Evolutionary conservation across 2,113 vertebrate species (phyloP), one percentile per base, ranked within the genome.

Genomic region (Myiagra hebetior): DNA sequence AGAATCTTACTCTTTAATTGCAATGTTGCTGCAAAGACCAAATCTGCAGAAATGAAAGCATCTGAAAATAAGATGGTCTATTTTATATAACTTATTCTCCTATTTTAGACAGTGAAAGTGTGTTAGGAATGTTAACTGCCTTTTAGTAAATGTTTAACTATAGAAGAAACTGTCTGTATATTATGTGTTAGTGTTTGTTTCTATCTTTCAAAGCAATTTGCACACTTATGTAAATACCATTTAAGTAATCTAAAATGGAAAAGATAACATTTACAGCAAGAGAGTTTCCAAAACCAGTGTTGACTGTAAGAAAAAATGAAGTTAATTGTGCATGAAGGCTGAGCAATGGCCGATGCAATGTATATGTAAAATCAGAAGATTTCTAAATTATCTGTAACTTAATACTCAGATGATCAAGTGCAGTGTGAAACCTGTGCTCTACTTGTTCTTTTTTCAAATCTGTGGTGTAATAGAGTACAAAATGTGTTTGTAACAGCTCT

Each of bases 351-450:
- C 39, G 30, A 42, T 90, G 63, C 84, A 80, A 83, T 89, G 42
- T 93, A 63, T 91, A 70, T 95, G 90, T 87, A 63, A 95, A 95
- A 82, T 79, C 68, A 89, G 81, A 93, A 76, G 64, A 88, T 80
- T 76, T 85, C 69, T 89, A 94, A 85, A 93, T 85, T 92, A 69
- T 46, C 93, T 97, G 89, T 97, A 72, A 96, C 42, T 91, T 93
- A 83, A 83, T 85, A 92, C 63, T 94, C 65, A 53, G 49, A 77
- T 95, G 77, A 92, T 93, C 72, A 94, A 94, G 95, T 86, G 57
- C 94, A 95, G 77, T 89, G 91, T 97, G 93, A 92, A 95, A 95
- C 82, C 93, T 98, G 93, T 97, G 97, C 92, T 98, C 97, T 96
- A 91, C 74, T 93, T 85, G 82, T 96, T 82, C 69, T 90, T 97